Conservation (phyloP, 2,797 vertebrate species). For the Crenichthys baileyi region DNA sequence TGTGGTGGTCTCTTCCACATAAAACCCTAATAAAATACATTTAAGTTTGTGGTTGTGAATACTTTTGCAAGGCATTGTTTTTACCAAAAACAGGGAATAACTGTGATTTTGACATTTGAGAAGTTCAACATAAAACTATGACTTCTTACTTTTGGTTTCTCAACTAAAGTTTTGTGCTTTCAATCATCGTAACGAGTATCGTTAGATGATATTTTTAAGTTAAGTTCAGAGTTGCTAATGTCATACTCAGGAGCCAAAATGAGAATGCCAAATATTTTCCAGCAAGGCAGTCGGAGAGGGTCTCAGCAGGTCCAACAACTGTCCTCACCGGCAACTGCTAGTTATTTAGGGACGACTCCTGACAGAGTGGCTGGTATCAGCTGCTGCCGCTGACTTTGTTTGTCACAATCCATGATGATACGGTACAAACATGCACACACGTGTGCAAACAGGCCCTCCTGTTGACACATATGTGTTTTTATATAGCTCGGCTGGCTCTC, state of each 20-base stretch:
- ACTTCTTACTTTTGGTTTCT: not conserved
- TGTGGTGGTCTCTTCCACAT: not conserved
- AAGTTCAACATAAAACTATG: not conserved
- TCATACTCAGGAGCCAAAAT: slow-evolving; percentile 16
- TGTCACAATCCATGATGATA: slow-evolving; percentile 55
- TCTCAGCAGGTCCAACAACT: slow-evolving; percentile 59
- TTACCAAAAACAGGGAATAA: not conserved
- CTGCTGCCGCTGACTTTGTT: slow-evolving; percentile 73
- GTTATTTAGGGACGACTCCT: slow-evolving; percentile 79
- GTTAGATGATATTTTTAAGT: not conserved
- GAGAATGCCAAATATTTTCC: slow-evolving; percentile 45
- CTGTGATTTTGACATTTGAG: not conserved
- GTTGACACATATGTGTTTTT: slow-evolving; percentile 81
- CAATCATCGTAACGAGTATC: not conserved
- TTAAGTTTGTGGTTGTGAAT: not conserved
- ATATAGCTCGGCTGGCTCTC: slow-evolving; percentile 70
- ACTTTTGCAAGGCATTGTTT: not conserved
- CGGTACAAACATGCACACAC: slow-evolving; percentile 51
- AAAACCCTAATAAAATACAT: not conserved
- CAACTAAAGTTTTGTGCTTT: not conserved
- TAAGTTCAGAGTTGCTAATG: not conserved
- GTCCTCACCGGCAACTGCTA: slow-evolving; percentile 74
- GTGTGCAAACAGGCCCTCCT: slow-evolving; percentile 70
- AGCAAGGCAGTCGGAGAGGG: slow-evolving; percentile 24
- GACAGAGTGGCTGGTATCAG: slow-evolving; percentile 75